phyloP scores from a whole-genome alignment of 1,140 invertebrate species.

The Drosophila seguyi region DNA sequence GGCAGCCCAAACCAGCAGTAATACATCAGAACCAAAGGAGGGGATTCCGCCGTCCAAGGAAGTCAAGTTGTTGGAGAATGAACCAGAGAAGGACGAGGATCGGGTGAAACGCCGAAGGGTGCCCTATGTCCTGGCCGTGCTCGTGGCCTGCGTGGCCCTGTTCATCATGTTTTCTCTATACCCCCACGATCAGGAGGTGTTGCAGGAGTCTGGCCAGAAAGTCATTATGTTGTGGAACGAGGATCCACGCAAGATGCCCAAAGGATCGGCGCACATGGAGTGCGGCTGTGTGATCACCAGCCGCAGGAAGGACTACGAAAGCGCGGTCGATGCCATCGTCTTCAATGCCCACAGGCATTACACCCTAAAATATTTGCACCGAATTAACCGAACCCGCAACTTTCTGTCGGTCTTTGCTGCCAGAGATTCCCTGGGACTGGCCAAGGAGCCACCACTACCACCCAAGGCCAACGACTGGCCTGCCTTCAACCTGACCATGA shows the following conservation, averaged over 20 bases:
- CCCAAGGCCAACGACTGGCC: too few species aligned
- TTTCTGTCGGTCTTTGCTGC: slow-evolving; percentile 44
- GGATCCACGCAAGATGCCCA: neutral
- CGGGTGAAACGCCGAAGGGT: neutral
- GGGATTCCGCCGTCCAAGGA: neutral
- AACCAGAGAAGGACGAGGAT: neutral
- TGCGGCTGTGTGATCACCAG: slow-evolving; percentile 60
- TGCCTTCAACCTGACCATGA: slow-evolving; percentile 45
- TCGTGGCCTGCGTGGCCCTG: slow-evolving; percentile 25
- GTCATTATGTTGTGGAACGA: slow-evolving; percentile 59
- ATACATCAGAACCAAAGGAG: neutral
- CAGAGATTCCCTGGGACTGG: slow-evolving; percentile 26
- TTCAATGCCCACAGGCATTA: slow-evolving; percentile 49
- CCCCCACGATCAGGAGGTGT: neutral
- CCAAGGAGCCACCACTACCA: slow-evolving; percentile 7
- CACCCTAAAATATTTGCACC: slow-evolving; percentile 8
- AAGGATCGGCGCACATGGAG: slow-evolving; percentile 8
- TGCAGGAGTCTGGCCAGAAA: neutral
- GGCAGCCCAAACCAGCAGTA: neutral
- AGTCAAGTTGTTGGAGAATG: neutral
- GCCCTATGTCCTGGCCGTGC: neutral
- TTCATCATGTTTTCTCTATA: slow-evolving; percentile 13
- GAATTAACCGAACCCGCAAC: slow-evolving; percentile 7
- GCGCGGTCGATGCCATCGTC: slow-evolving; percentile 50
- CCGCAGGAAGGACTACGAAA: neutral